Conservation (phyloP, 2,113 vertebrate genomes). For the Gambusia affinis region DNA sequence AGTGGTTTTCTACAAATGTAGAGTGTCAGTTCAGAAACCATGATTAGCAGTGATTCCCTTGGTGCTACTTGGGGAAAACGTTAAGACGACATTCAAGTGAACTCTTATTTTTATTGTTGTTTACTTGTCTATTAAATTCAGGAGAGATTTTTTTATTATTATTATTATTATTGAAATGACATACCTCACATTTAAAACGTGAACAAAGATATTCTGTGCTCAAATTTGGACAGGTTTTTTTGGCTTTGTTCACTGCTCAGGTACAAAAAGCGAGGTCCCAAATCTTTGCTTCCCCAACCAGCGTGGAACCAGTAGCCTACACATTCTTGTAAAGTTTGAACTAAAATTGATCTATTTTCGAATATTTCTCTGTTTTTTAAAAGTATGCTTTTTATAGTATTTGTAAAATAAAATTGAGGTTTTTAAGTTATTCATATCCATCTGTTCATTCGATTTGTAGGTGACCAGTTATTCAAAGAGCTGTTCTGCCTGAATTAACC, state of each 20-base stretch:
- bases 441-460: slow-evolving; percentile 44
- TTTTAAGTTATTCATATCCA: slow-evolving; percentile 74
- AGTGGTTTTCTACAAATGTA: slow-evolving; percentile 55
- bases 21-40: slow-evolving; percentile 44
- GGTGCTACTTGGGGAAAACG: slow-evolving; percentile 60
- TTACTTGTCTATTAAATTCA: slow-evolving; percentile 61
- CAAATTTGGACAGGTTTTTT: slow-evolving; percentile 53
- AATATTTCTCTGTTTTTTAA: slow-evolving; percentile 78
- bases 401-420: slow-evolving; percentile 74
- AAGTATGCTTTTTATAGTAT: slow-evolving; percentile 77
- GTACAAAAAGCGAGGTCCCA: slow-evolving; percentile 41
- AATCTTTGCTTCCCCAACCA: slow-evolving; percentile 51
- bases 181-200: slow-evolving; percentile 60
- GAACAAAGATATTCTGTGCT: slow-evolving; percentile 58
- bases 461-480: slow-evolving; percentile 19
- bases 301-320: slow-evolving; percentile 63
- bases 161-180: slow-evolving; percentile 34
- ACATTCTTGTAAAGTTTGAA: slow-evolving; percentile 73
- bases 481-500: slow-evolving; percentile 39
- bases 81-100: slow-evolving; percentile 62
- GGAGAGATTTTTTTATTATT: slow-evolving; percentile 27
- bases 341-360: slow-evolving; percentile 74
- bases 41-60: slow-evolving; percentile 54
- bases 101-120: slow-evolving; percentile 34
- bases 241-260: slow-evolving; percentile 71